Percentiles rank a stretch among this genome's conserved stretches.
These are phyloP conservation scores for Astreopora myriophthalma DNA, from an alignment of 64 coral and sea anemone genomes.

Conservation along the genomic window DNA sequence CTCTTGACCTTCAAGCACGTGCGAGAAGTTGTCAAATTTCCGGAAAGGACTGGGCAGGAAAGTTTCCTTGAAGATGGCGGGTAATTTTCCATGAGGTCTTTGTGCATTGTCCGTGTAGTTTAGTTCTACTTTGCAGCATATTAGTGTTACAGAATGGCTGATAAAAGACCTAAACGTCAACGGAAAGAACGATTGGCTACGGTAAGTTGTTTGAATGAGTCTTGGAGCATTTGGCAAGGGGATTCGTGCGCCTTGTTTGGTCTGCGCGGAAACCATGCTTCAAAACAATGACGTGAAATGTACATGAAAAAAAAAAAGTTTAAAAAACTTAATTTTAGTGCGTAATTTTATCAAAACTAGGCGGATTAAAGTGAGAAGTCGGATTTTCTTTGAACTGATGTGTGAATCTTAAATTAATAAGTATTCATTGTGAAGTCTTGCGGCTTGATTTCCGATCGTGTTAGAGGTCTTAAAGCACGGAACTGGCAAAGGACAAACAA, in stretches of 20 bases:
- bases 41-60: neutral
- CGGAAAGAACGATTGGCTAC: neutral
- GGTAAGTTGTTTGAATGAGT: conserved; percentile 14
- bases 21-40: neutral
- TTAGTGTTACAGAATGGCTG: neutral
- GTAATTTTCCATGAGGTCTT: conserved; percentile 42
- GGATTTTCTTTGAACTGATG: too few species aligned
- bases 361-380: neutral
- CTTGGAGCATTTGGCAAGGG: neutral
- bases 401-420: too few species aligned
- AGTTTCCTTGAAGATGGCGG: conserved; percentile 35
- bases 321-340: neutral
- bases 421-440: too few species aligned
- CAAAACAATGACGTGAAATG: conserved; percentile 39
- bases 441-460: too few species aligned
- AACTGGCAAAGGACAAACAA: too few species aligned
- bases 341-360: neutral
- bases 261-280: conserved; percentile 19
- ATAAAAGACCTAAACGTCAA: conserved; percentile 20
- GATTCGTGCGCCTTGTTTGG: neutral
- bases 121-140: neutral
- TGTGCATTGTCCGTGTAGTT: neutral
- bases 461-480: too few species aligned
- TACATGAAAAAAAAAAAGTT: neutral
- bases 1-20: neutral